Conservation (phyloP, 2,888 invertebrate genomes). For the Nycteola revayana region DNA sequence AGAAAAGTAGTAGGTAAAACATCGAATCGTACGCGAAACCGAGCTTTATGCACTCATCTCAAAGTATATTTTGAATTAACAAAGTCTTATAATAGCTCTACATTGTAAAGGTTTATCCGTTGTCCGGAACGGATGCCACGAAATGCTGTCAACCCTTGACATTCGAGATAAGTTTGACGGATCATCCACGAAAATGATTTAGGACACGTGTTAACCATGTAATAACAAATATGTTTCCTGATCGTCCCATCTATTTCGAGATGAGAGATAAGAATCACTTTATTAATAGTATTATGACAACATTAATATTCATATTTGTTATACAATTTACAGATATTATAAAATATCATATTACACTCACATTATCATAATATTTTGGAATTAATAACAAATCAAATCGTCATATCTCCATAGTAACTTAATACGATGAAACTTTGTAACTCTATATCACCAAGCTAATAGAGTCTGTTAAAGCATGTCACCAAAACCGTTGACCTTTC, state of each 20-base stretch:
- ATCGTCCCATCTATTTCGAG: conserved; percentile 23
- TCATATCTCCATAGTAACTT: conserved; percentile 43
- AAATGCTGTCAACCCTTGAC: conserved; percentile 78
- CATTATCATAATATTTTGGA: conserved; percentile 34
- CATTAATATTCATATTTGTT: conserved; percentile 33
- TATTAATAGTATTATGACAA: conserved; percentile 33
- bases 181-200: conserved; percentile 68
- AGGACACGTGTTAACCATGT: conserved; percentile 50
- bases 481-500: conserved; percentile 63
- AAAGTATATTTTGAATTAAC: conserved; percentile 38
- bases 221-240: conserved; percentile 31
- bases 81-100: conserved; percentile 27
- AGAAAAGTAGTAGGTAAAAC: conserved; percentile 51
- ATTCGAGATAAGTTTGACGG: conserved; percentile 70
- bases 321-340: conserved; percentile 33
- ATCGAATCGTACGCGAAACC: conserved; percentile 33
- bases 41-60: conserved; percentile 30
- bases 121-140: conserved; percentile 68
- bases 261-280: conserved; percentile 19
- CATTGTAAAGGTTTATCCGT: conserved; percentile 57
- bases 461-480: conserved; percentile 44
- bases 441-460: conserved; percentile 47
- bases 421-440: conserved; percentile 49
- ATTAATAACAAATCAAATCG: conserved; percentile 35
- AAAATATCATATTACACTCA: conserved; percentile 45